A percentile compares a stretch with the other conserved stretches of the same genome.
phyloP scores from a whole-genome alignment of 2,797 vertebrate species.

The Clarias laeviceps region DNA sequence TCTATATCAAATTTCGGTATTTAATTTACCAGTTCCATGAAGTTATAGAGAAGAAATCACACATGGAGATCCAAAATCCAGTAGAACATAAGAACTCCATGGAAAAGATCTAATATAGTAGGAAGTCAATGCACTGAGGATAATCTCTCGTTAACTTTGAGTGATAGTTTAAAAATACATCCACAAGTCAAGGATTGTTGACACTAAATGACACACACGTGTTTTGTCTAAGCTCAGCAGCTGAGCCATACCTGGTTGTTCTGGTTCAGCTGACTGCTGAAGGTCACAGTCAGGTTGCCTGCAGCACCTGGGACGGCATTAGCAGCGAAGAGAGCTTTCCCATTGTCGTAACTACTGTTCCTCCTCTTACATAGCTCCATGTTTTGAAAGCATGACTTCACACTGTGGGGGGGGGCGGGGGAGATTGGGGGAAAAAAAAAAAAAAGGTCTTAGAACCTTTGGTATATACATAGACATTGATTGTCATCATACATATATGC shows the following conservation, averaged over 20 bases:
- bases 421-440: conserved; percentile 33
- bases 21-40: not conserved
- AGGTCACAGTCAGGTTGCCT: conserved; percentile 97
- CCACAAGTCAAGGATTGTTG: not conserved
- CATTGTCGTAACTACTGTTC: conserved; percentile 87
- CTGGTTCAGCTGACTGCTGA: conserved; percentile 96
- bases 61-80: not conserved
- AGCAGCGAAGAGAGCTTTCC: conserved; percentile 92
- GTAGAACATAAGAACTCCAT: not conserved
- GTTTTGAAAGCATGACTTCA: conserved; percentile 99
- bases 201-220: not conserved
- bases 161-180: not conserved
- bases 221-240: conserved; percentile 48
- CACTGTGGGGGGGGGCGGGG: no score
- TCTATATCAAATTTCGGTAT: no score
- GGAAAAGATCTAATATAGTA: not conserved
- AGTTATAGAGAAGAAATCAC: not conserved
- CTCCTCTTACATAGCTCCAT: conserved; percentile 98
- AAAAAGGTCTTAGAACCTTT: not conserved
- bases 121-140: no score
- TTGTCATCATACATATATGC: not conserved
- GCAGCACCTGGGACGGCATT: conserved; percentile 91
- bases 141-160: not conserved
- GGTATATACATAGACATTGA: not conserved
- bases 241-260: conserved; percentile 88